Evolutionary conservation across 2,113 vertebrate genomes (phyloP), one percentile per base, ranked within the genome.

Genomic region (Chamaetylas fuelleborni): DNA sequence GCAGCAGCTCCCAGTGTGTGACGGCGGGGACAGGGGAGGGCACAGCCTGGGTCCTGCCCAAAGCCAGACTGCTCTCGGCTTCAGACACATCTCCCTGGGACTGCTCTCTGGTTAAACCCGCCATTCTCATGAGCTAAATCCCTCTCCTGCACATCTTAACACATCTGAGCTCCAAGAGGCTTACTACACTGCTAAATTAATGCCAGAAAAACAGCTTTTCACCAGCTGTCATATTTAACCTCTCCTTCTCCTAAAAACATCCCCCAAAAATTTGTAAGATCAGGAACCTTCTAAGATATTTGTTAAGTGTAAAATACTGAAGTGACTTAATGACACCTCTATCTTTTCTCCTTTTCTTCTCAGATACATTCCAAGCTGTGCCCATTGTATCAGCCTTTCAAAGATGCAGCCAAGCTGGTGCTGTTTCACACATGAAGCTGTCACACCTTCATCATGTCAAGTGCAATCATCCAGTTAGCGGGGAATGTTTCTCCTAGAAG

Each of bases 41-140:
- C 0, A 0, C 57, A 90, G 57, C 31, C 76, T 14, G 81, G 31
- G 24, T 71, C 31, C 65, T 64, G 36, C 81, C 71, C 40, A 11
- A 20, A 17, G 29, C 42, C 65, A 42, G 25, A 0, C n/a, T 34
- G 38, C 65, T 81, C 42, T 14, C 0, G 0, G 19, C 47, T 90
- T 28, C 66, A 20, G 61, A 34, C 14, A 1, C 57, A 10, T 53
- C 74, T 38, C 43, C 38, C 51, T 0, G 2, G 12, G 43, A 25
- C 40, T 51, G 48, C 19, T 58, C 2, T 33, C 45, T 19, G n/a
- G 6, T 45, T 61, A 81, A 89, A 67, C 18, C 2, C 19, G 23
- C 5, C 5, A 10, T 34, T 81, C 66, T 31, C 53, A 42, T 4
- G 24, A 86, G 57, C 23, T 71, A 53, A 67, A 58, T 51, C 34